Percentiles rank a stretch among this genome's conserved stretches.
Evolutionary conservation across 92 coral and sea anemone species (phyloP).

Genomic region (Zoanthus gigantus): DNA sequence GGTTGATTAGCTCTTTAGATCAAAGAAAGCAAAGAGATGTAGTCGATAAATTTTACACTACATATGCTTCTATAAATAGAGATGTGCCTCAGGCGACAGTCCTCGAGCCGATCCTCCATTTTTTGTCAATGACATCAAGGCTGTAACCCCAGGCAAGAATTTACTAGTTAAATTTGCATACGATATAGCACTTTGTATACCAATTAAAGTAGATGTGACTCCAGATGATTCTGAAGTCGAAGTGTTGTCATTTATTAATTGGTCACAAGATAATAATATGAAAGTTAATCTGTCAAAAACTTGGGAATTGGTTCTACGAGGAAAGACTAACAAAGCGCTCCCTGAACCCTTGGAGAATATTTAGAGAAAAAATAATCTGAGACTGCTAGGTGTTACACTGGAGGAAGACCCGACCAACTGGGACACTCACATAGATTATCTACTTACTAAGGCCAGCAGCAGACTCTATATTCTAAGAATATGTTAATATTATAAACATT

Average conservation of each 20-base stretch:
- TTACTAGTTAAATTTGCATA: not conserved
- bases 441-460: slow-evolving; percentile 45
- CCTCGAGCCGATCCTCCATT: too few relatives aligned
- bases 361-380: not conserved
- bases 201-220: slow-evolving; percentile 48
- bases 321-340: slow-evolving; percentile 19
- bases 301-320: slow-evolving; percentile 42
- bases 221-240: slow-evolving; percentile 9
- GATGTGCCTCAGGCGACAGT: too few relatives aligned
- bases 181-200: slow-evolving; percentile 58
- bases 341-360: slow-evolving; percentile 5
- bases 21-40: too few relatives aligned
- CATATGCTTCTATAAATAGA: too few relatives aligned
- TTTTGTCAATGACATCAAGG: too few relatives aligned
- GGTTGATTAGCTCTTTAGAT: too few relatives aligned
- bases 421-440: slow-evolving; percentile 54
- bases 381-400: not conserved
- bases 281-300: slow-evolving; percentile 53
- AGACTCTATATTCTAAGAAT: slow-evolving; percentile 45
- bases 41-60: too few relatives aligned
- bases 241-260: not conserved
- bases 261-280: slow-evolving; percentile 51
- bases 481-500: slow-evolving; percentile 45
- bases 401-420: slow-evolving; percentile 13
- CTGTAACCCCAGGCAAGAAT: slow-evolving; percentile 13